Conservation (phyloP, 2,888 invertebrate species). For the Xestia ashworthii region DNA sequence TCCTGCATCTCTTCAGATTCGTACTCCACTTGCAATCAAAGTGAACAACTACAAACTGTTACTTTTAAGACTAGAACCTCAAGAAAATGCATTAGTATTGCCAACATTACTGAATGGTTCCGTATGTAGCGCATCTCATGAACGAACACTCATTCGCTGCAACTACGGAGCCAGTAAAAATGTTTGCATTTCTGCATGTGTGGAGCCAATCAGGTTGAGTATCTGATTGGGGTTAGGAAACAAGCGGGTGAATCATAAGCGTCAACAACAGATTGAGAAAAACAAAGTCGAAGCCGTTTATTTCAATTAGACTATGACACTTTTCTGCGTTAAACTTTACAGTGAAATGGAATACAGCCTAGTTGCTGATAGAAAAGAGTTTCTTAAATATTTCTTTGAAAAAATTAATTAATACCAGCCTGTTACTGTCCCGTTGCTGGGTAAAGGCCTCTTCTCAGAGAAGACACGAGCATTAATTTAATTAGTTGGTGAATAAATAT, state of each 20-base stretch:
- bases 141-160: conserved; percentile 46
- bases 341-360: not conserved
- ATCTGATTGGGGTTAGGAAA: conserved; percentile 53
- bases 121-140: conserved; percentile 43
- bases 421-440: too few species aligned
- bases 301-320: not conserved
- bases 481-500: not conserved
- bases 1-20: not conserved
- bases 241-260: conserved; percentile 16
- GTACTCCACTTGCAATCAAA: conserved; percentile 21
- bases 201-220: conserved; percentile 66
- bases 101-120: conserved; percentile 52
- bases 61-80: conserved; percentile 14
- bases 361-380: not conserved
- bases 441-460: too few species aligned
- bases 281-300: not conserved
- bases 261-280: not conserved
- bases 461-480: not conserved
- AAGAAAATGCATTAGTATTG: conserved; percentile 53
- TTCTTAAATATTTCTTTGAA: not conserved
- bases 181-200: conserved; percentile 63
- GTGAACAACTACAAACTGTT: conserved; percentile 29
- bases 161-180: conserved; percentile 62
- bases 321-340: not conserved
- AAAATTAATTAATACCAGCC: not conserved